Base-by-base conservation (phyloP, 2,888 invertebrate species). In the Drosophila sordidapex region DNA sequence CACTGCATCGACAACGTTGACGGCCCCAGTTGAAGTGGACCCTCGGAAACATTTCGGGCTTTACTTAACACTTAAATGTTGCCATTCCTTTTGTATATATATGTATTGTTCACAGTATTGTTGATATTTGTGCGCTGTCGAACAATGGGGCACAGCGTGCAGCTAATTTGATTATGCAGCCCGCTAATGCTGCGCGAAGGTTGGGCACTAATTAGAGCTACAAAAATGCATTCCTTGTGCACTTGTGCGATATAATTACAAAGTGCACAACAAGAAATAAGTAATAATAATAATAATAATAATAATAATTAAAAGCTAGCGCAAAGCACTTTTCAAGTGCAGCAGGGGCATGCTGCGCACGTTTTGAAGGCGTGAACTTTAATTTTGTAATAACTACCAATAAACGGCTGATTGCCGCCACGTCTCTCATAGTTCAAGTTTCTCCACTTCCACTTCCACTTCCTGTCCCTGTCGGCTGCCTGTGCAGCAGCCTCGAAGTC, bases 161-260 rank as follows among this genome's bases (percentile, higher is more conserved):
- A 40, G 70, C 80, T 79, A 81, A 86, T 86, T 87, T 83, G 63
- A 70, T 62, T 65, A 54, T 78, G 76, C 53, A 61, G 36, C 48
- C 25, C 15, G 60, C 35, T 35, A 58, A 64, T 59, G 21, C 33
- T 46, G 31, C 54, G 8, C 38, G 11, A n/a, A 51, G 27, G 49
- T 21, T 62, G 49, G 35, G 35, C 60, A 38, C 74, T 79, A 85
- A 85, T 86, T 90, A 76, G 71, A 73, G 81, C 79, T 73, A 74
- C 57, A 74, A 79, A 83, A 86, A 79, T 75, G 75, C 79, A 87
- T 87, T 89, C 74, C 75, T 81, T 76, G 81, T 70, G 77, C 83
- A 78, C 88, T 90, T 81, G 70, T 75, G 58, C 74, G 62, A 70
- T 76, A 77, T 82, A 83, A 83, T 90, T 81, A 81, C 64, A 71